These are phyloP conservation scores for Syndactyla subalaris DNA, from an alignment of 2,797 vertebrate species.

Conservation along the genomic window DNA sequence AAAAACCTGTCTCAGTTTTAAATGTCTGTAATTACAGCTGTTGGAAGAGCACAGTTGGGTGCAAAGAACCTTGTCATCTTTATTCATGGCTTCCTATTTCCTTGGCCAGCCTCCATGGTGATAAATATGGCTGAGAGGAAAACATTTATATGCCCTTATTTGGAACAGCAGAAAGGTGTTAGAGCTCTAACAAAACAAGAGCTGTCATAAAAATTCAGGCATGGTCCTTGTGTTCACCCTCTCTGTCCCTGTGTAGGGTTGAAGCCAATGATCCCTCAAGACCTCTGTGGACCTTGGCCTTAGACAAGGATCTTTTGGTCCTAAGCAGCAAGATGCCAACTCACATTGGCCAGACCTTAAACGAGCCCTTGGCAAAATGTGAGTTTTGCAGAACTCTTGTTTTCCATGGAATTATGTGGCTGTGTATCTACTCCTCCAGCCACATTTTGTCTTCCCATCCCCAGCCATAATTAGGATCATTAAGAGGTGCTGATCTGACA, in stretches of 20 bases:
- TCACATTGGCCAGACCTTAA: background rate
- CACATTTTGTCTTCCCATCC: background rate
- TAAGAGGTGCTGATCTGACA: slow-evolving; percentile 15
- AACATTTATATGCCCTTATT: slow-evolving; percentile 7
- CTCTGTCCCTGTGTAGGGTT: background rate
- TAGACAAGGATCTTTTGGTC: background rate
- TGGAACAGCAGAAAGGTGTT: background rate
- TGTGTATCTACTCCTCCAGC: background rate
- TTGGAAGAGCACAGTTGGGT: slow-evolving; percentile 49
- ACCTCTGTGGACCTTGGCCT: background rate
- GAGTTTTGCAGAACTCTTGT: background rate
- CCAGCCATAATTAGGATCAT: fast-evolving
- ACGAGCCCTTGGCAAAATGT: fast-evolving
- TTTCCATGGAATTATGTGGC: background rate
- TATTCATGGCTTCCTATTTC: slow-evolving; percentile 44
- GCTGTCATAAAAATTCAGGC: background rate
- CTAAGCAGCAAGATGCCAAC: background rate
- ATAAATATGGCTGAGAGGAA: slow-evolving; percentile 12
- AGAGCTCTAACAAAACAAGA: background rate
- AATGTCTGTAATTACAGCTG: slow-evolving; percentile 15
- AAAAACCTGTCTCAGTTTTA: background rate
- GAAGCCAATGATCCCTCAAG: fast-evolving
- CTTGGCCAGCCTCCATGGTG: slow-evolving; percentile 12
- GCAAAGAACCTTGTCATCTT: background rate
- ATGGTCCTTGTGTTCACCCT: background rate